A percentile compares a stretch with the other conserved stretches of the same genome.
Conservation (phyloP, 2,888 invertebrate genomes). For the Furcula furcula region DNA sequence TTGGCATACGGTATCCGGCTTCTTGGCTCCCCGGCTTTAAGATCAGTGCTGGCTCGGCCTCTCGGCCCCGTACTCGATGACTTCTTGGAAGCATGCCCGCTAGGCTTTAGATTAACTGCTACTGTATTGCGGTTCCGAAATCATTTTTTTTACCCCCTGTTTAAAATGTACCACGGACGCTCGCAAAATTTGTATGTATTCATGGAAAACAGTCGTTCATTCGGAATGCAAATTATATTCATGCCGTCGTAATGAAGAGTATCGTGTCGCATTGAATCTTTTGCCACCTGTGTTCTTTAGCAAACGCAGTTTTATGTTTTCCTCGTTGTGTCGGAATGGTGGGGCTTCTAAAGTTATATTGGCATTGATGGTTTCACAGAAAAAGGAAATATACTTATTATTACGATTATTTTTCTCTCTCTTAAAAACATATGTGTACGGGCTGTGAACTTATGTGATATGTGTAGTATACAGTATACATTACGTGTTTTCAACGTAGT, state of each 20-base stretch:
- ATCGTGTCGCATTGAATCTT: conserved; percentile 37
- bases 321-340: conserved; percentile 23
- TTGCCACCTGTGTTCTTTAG: conserved; percentile 31
- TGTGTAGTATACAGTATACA: too few species aligned
- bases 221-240: conserved; percentile 38
- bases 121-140: conserved; percentile 51
- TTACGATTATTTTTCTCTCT: too few species aligned
- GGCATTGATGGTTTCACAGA: too few species aligned
- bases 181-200: conserved; percentile 15
- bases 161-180: conserved; percentile 11
- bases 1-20: conserved; percentile 52
- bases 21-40: conserved; percentile 45
- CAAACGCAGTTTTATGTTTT: conserved; percentile 23
- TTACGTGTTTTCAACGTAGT: too few species aligned
- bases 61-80: conserved; percentile 44
- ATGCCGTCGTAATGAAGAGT: conserved; percentile 34
- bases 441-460: too few species aligned
- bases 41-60: conserved; percentile 45
- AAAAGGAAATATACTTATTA: too few species aligned
- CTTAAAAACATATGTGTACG: too few species aligned
- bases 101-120: conserved; percentile 60
- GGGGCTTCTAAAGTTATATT: conserved; percentile 29
- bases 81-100: conserved; percentile 71
- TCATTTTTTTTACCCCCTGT: conserved; percentile 18
- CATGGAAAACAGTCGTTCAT: conserved; percentile 24